These are phyloP conservation scores for Hemithea aestivaria DNA, from an alignment of 2,888 invertebrate species.

Conservation along the genomic window DNA sequence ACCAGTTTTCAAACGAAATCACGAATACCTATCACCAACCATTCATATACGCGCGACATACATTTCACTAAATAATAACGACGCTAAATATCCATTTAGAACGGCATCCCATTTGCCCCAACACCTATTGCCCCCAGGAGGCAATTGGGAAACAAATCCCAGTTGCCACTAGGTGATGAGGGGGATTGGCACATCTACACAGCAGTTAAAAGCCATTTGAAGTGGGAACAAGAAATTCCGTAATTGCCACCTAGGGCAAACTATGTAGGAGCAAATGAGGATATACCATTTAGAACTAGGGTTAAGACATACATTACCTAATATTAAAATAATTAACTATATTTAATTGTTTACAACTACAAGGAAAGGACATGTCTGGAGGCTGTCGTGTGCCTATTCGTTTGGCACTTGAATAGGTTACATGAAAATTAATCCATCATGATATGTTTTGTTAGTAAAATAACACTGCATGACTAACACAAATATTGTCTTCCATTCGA, in stretches of 20 bases:
- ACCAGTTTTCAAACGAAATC: conserved; percentile 59
- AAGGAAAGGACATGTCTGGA: conserved; percentile 43
- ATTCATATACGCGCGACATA: conserved; percentile 72
- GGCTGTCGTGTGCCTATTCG: conserved; percentile 37
- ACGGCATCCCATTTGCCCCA: too few species aligned
- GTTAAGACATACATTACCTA: conserved; percentile 72
- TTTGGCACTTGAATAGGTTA: conserved; percentile 52
- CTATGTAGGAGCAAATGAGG: too few species aligned
- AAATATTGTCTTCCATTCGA: conserved; percentile 17
- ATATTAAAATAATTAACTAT: conserved; percentile 71
- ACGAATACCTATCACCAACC: conserved; percentile 39
- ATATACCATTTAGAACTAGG: conserved; percentile 54
- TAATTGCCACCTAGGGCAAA: too few species aligned
- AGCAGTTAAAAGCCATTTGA: too few species aligned
- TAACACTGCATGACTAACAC: conserved; percentile 9
- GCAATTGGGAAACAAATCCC: too few species aligned
- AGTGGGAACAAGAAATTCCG: too few species aligned
- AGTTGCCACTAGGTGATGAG: too few species aligned
- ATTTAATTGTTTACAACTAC: conserved; percentile 67
- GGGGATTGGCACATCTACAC: too few species aligned
- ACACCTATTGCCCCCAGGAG: too few species aligned
- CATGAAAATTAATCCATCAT: conserved; percentile 20
- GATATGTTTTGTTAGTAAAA: conserved; percentile 45
- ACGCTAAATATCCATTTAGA: conserved; percentile 50
- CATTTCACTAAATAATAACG: conserved; percentile 61